Evolutionary conservation across 2,113 vertebrate genomes (phyloP), one percentile per base, ranked within the genome.

Genomic region (Anarrhichthys ocellatus): DNA sequence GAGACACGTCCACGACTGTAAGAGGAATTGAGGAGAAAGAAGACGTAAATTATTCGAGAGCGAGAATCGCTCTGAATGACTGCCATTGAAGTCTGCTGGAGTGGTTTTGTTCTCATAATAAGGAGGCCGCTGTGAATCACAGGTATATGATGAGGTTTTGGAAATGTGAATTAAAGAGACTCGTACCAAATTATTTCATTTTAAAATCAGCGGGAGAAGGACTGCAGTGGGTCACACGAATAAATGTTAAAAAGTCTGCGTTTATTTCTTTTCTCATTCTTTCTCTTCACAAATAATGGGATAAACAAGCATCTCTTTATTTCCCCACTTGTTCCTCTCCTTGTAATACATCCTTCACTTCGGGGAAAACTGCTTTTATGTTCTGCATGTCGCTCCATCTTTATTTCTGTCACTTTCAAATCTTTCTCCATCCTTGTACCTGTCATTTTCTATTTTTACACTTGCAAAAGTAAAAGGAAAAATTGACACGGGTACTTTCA

Each of bases 71-170:
- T 70, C 52, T 75, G 77, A 88, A 74, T 63, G 64, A 79, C 61
- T 85, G 29, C 44, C 8, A 38, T 32, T 77, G 66, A 83, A 70
- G 78, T 67, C 58, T 78, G 76, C 68, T 46, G 46, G 52, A 79
- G 78, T 76, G 62, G 44, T 72, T 86, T 85, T 83, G 78, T 86
- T 86, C 73, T 84, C 36, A 48, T 83, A 77, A 83, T 75, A 38
- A 81, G 59, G 44, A 76, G 14, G 70, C 61, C 0, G 24, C 75
- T 84, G 54, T 79, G 80, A 91, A 74, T 88, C 64, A 63, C 63
- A 88, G 83, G 76, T 82, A 78, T 73, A 88, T 73, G 56, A 89
- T 86, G 66, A 82, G 48, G 36, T 85, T 87, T 78, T 69, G 58
- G 24, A 73, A 56, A 85, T 73, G 54, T 72, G 52, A 84, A 85